Evolutionary conservation across 1,140 invertebrate species (phyloP).

Genomic region (Eriosoma lanigerum): DNA sequence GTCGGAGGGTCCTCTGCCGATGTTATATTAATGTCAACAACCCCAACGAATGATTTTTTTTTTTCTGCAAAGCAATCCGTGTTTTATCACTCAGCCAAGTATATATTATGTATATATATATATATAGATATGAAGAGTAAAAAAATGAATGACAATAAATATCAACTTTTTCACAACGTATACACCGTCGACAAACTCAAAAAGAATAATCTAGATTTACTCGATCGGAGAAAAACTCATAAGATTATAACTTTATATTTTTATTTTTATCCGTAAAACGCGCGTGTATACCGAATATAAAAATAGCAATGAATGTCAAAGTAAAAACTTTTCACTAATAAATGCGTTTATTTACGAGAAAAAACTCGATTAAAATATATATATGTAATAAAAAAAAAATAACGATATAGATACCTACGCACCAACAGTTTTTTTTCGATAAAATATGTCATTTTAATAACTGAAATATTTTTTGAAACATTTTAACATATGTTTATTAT

Average conservation of each 20-base stretch:
- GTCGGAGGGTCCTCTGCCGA: constrained; percentile 13
- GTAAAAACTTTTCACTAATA: constrained; percentile 15
- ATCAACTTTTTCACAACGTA: neutral
- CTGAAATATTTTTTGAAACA: neutral
- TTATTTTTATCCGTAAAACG: constrained; percentile 27
- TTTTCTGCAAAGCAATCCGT: constrained; percentile 35
- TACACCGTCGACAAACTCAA: too few species aligned
- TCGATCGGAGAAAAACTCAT: neutral
- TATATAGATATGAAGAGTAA: too few species aligned
- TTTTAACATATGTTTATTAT: neutral
- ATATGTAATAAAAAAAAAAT: constrained; percentile 18
- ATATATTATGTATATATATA: too few species aligned
- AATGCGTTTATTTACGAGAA: constrained; percentile 5
- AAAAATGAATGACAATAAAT: too few species aligned
- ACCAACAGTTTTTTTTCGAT: neutral
- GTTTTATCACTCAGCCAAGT: constrained; percentile 31
- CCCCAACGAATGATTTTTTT: constrained; percentile 44
- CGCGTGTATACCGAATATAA: neutral
- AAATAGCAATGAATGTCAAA: constrained; percentile 22
- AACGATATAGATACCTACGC: neutral
- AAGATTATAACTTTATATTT: neutral
- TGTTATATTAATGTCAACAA: constrained; percentile 50
- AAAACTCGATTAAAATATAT: constrained; percentile 4
- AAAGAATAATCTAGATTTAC: constrained; percentile 42
- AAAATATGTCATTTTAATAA: constrained; percentile 1